A percentile compares a stretch with the other conserved stretches of the same genome.
These are phyloP conservation scores for Brotula barbata DNA, from an alignment of 2,797 vertebrate genomes.

Conservation along the genomic window DNA sequence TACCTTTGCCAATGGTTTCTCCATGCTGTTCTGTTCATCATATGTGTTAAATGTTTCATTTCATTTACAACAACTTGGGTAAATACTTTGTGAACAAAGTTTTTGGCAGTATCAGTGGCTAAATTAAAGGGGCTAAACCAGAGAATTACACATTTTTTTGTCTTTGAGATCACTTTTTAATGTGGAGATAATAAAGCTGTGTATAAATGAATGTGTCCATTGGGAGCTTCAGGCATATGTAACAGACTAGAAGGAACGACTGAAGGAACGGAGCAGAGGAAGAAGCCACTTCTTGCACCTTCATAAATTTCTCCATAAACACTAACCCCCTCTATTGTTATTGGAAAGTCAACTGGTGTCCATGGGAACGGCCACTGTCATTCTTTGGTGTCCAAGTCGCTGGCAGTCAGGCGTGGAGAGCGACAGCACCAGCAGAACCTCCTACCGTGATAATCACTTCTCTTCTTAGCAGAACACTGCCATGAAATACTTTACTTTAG, in stretches of 20 bases:
- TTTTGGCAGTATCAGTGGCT: no score
- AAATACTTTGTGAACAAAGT: no score
- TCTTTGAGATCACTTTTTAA: no score
- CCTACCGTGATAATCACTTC: neutral
- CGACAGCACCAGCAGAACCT: neutral
- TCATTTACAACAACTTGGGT: no score
- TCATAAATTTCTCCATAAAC: conserved; percentile 72
- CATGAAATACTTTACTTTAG: neutral
- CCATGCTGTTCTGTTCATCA: no score
- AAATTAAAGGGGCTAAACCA: no score
- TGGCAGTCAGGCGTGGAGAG: conserved; percentile 57
- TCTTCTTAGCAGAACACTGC: conserved; percentile 5
- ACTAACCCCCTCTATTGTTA: conserved; percentile 73
- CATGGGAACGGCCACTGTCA: conserved; percentile 70
- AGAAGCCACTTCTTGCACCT: conserved; percentile 48
- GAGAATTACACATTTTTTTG: no score
- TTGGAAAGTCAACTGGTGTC: conserved; percentile 72
- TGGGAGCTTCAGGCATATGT: neutral
- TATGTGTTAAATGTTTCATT: no score
- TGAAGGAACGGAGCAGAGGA: conserved; percentile 35
- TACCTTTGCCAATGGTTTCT: no score
- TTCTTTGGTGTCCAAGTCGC: conserved; percentile 29
- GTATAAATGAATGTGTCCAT: neutral
- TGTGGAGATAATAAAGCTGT: no score
- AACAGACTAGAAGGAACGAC: neutral